Evolutionary conservation across 2,797 vertebrate species (phyloP).

Genomic region (Enoplosus armatus): DNA sequence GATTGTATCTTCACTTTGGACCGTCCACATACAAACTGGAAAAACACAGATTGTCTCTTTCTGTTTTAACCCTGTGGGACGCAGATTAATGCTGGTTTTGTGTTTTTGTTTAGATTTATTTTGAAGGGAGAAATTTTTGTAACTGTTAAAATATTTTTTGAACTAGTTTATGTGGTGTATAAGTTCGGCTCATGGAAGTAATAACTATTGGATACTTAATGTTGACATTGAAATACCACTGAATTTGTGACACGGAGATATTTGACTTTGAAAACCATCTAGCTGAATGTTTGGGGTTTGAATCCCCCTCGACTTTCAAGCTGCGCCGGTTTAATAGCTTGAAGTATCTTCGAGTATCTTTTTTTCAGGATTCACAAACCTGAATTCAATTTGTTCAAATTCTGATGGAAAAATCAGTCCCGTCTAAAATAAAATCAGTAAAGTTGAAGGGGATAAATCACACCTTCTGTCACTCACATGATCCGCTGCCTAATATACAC

Average conservation of each 20-base stretch:
- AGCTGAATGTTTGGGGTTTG: neutral
- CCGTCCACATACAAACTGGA: slow-evolving; percentile 21
- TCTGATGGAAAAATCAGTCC: no score
- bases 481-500: no score
- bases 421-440: no score
- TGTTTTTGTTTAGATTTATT: neutral
- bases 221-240: neutral
- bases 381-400: no score
- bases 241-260: neutral
- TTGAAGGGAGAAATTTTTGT: slow-evolving; percentile 17
- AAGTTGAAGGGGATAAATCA: no score
- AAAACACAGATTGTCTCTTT: slow-evolving; percentile 5
- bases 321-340: no score
- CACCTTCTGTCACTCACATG: no score
- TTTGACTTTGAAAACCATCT: neutral
- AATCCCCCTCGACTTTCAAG: no score
- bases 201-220: neutral
- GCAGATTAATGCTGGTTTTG: neutral
- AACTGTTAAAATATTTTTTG: neutral
- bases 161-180: neutral
- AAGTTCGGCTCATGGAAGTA: neutral
- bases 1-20: slow-evolving; percentile 34
- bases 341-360: no score
- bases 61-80: slow-evolving; percentile 34
- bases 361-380: no score